phyloP scores from a whole-genome alignment of 2,888 invertebrate species.

The Mechanitis mazaeus region DNA sequence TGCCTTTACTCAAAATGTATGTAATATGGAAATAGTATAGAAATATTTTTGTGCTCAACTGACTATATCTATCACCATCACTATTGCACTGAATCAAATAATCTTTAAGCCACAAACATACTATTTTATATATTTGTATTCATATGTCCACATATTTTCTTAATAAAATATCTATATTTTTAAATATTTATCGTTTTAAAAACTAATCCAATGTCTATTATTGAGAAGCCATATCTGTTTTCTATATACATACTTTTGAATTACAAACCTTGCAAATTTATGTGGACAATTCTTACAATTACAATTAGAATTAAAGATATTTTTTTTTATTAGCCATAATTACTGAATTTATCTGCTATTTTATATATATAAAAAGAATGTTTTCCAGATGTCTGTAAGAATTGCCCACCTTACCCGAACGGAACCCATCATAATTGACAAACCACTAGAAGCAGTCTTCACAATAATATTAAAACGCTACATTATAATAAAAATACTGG shows the following conservation, averaged over 20 bases:
- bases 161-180: conserved; percentile 5
- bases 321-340: background rate
- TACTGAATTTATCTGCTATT: background rate
- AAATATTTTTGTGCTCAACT: conserved; percentile 30
- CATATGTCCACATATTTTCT: background rate
- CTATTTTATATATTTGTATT: background rate
- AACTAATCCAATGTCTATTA: conserved; percentile 14
- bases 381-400: conserved; percentile 19
- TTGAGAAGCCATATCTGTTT: conserved; percentile 11
- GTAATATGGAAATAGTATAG: conserved; percentile 27
- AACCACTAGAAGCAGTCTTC: conserved; percentile 72
- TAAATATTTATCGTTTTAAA: conserved; percentile 1
- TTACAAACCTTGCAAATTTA: conserved; percentile 27
- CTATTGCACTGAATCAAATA: conserved; percentile 20
- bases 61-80: conserved; percentile 21
- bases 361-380: background rate
- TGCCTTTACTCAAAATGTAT: conserved; percentile 27
- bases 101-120: background rate
- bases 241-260: conserved; percentile 25
- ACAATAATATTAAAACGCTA: conserved; percentile 53
- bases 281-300: conserved; percentile 20
- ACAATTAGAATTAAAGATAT: background rate
- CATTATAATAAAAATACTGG: conserved; percentile 67
- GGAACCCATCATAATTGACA: conserved; percentile 59
- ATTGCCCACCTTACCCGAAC: conserved; percentile 39